Evolutionary conservation across 1,140 invertebrate genomes (phyloP), one percentile per base, ranked within the genome.

Genomic region (Augochlora pura): DNA sequence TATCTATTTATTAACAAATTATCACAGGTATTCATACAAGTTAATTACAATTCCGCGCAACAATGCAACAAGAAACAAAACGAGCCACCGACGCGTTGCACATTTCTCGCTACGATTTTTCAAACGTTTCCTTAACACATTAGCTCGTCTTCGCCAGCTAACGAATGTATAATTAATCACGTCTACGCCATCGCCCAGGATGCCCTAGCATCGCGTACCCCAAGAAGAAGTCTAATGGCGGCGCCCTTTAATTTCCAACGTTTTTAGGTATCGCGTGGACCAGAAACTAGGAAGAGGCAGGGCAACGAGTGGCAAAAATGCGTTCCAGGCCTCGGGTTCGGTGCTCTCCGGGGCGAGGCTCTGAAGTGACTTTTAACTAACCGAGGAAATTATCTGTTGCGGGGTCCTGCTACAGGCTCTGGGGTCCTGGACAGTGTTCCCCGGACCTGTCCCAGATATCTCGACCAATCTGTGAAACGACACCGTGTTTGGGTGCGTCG

Each of bases 401-500:
- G 82, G 82, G 84, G 85, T 86, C 57, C 39, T 39, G 71, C 54
- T 70, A 83, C 71, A 64, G 60, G 62, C 71, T 68, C 60, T 65
- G 81, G 84, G 75, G 85, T 86, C 80, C 91, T 92, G 91, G 88
- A 91, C 88, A 91, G 82, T 90, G 83, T 92, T 86, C 86, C 77
- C 65, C 59, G 80, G 83, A 68, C 76, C 86, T 69, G 76, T 67
- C 54, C 68, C 49, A 57, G 52, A 39, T 86, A 88, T 86, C 81
- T 80, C 68, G 68, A 71, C 54, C 66, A 82, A 86, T 84, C 84
- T 86, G 65, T 57, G 73, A 77, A 75, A 82, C 64, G 60, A 73
- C 77, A 73, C 79, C 62, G 77, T 25, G 73, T 82, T 71, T 62
- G 18, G 38, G 54, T 52, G 66, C 25, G 46, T 12, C 32, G 18